Evolutionary conservation across 2,797 vertebrate species (phyloP), one percentile per base, ranked within the genome.

Genomic region (Gambusia yucatana): DNA sequence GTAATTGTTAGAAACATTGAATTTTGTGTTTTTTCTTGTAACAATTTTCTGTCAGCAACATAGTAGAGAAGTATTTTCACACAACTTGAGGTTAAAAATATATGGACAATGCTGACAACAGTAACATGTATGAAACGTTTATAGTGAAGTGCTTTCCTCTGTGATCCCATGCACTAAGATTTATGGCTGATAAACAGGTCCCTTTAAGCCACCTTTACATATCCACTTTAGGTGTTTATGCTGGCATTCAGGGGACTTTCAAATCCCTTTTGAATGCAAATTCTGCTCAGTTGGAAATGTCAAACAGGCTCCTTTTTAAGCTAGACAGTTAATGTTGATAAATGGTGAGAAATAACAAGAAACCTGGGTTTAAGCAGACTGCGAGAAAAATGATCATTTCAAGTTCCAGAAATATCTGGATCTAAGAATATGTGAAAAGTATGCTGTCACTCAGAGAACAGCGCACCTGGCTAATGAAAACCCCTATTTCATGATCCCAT

Each of bases 381-480:
- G 70, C 55, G 22, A 72, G 16, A 30, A 25, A 63, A 74, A 72
- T 57, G 11, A 36, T 36, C 69, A 74, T 69, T 77, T 47, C 14
- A 80, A 30, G 72, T 70, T 75, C 22, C 65, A 80, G 16, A 44
- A 55, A 79, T 78, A 22, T 85, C 57, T 63, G 39, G 46, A 55
- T 73, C 72, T 43, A 76, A 88, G 77, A 87, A 88, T 87, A 84
- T 90, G 89, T 86, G 75, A 47, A 75, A 80, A 67, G 9, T 67
- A 36, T 67, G 48, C 41, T 87, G 86, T 82, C 85, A 81, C 61
- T 78, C 74, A 61, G 57, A 57, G 33, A 59, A 55, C 2, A 25
- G n/a, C 48, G 44, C 59, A 77, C 70, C 74, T 77, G 65, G 50
- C 63, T 84, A 82, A 92, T 86, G 77, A 86, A 75, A 86, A 78